Percentiles rank a stretch among this genome's conserved stretches.
Evolutionary conservation across 2,888 invertebrate species (phyloP).

Genomic region (Julus scanicus): DNA sequence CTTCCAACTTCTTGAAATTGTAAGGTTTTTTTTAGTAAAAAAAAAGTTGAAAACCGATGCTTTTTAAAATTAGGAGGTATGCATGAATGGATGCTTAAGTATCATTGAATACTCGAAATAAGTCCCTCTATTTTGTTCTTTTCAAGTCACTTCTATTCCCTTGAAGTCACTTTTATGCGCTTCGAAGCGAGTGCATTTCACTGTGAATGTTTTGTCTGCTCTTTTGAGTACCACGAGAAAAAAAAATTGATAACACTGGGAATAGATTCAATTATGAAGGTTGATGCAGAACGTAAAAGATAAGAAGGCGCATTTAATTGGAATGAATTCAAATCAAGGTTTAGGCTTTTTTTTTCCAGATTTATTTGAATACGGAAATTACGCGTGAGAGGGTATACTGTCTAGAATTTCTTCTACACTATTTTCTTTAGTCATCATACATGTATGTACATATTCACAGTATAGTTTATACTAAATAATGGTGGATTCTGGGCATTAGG

Average conservation of each 20-base stretch:
- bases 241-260: background rate
- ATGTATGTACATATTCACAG: too few species aligned
- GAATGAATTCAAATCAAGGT: background rate
- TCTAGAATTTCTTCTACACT: too few species aligned
- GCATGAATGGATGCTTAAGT: background rate
- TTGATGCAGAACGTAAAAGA: background rate
- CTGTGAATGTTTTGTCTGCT: background rate
- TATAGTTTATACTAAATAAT: too few species aligned
- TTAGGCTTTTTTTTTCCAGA: background rate
- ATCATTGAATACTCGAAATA: background rate
- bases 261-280: constrained; percentile 1
- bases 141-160: background rate
- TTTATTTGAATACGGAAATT: too few species aligned
- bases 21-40: constrained; percentile 18
- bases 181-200: background rate
- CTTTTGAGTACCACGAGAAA: background rate
- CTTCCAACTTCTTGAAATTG: background rate
- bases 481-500: too few species aligned
- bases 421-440: too few species aligned
- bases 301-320: background rate
- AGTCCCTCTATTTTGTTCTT: background rate
- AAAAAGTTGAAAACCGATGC: background rate
- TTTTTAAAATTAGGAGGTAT: background rate
- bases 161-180: background rate
- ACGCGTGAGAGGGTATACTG: too few species aligned